Evolutionary conservation across 1,140 invertebrate genomes (phyloP).

Genomic region (Procambarus clarkii): DNA sequence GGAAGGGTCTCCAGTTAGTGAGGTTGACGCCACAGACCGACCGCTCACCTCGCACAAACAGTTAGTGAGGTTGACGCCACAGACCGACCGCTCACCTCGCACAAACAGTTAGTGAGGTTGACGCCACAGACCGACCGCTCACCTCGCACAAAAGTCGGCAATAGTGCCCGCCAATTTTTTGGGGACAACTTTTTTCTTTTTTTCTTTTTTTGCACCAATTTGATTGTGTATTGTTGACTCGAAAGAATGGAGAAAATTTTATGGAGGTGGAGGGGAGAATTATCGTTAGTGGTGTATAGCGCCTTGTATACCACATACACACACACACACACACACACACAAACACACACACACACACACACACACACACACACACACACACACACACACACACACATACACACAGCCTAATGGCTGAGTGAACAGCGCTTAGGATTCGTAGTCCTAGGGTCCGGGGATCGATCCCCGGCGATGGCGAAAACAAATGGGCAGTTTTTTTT

Average conservation of each 20-base stretch:
- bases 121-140: background rate
- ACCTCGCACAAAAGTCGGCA: background rate
- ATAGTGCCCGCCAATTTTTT: background rate
- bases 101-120: background rate
- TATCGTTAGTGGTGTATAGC: background rate
- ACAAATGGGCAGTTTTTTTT: too few relatives aligned
- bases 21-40: too few relatives aligned
- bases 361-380: too few relatives aligned
- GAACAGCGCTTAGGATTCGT: too few relatives aligned
- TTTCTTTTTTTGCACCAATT: background rate
- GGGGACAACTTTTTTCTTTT: background rate
- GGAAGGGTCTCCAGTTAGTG: background rate
- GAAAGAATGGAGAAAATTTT: background rate
- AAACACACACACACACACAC: too few relatives aligned
- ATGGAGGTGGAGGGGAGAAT: background rate
- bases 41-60: too few relatives aligned
- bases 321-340: too few relatives aligned
- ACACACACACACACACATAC: too few relatives aligned
- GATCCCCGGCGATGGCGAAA: too few relatives aligned
- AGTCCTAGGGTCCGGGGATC: too few relatives aligned
- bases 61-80: background rate
- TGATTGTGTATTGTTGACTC: background rate
- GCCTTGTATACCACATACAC: too few relatives aligned
- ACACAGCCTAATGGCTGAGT: too few relatives aligned
- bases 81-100: background rate